phyloP scores from a whole-genome alignment of 2,797 vertebrate species.

The Sternarchorhynchus goeldii region DNA sequence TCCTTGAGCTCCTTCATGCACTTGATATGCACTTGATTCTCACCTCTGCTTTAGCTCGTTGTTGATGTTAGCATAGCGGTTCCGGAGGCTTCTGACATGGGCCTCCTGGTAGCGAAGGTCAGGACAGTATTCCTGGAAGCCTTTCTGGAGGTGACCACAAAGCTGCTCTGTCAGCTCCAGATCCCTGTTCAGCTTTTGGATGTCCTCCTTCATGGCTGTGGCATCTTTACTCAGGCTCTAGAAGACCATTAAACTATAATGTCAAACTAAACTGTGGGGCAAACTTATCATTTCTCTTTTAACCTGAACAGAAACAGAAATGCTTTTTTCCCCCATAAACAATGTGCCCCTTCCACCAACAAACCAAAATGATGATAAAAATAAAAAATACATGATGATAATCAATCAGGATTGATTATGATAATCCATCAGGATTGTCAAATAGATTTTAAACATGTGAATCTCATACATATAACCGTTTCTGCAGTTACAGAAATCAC shows the following conservation, averaged over 20 bases:
- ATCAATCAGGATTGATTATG: too few relatives aligned
- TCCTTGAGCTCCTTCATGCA: too few relatives aligned
- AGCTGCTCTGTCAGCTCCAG: conserved; percentile 81
- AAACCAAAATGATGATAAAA: too few relatives aligned
- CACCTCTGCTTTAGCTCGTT: conserved; percentile 88
- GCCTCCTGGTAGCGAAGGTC: conserved; percentile 83
- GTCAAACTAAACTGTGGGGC: not conserved
- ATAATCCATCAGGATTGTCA: too few relatives aligned
- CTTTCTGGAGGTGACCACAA: conserved; percentile 81
- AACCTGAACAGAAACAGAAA: not conserved
- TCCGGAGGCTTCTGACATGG: conserved; percentile 83
- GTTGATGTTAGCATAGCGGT: conserved; percentile 79
- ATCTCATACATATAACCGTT: not conserved
- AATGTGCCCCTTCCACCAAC: too few relatives aligned
- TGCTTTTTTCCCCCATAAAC: not conserved
- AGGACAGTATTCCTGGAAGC: conserved; percentile 87
- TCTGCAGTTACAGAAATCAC: too few relatives aligned
- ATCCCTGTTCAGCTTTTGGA: conserved; percentile 82
- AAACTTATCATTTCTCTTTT: not conserved
- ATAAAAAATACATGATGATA: too few relatives aligned
- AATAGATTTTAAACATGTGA: too few relatives aligned
- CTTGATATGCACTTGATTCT: conserved; percentile 54
- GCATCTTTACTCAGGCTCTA: conserved; percentile 76
- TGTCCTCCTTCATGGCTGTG: conserved; percentile 74
- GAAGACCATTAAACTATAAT: not conserved